These are phyloP conservation scores for Chrysopilus asiliformis DNA, from an alignment of 2,888 invertebrate species.

Conservation along the genomic window DNA sequence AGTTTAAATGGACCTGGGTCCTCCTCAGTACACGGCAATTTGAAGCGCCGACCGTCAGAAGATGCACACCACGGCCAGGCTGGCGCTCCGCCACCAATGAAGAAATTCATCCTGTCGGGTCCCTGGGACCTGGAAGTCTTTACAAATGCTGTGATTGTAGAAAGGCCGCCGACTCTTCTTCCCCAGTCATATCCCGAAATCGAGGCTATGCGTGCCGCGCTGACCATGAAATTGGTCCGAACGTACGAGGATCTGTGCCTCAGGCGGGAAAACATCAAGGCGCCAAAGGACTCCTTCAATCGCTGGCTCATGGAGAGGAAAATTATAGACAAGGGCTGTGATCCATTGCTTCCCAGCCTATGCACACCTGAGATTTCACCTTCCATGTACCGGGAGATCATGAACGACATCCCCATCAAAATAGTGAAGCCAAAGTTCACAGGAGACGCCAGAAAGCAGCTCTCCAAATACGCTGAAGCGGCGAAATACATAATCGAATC, in stretches of 20 bases:
- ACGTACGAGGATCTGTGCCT: conserved; percentile 92
- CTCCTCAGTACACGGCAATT: conserved; percentile 17
- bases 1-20: conserved; percentile 34
- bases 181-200: conserved; percentile 92
- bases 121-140: conserved; percentile 92
- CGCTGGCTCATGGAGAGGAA: conserved; percentile 94
- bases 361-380: conserved; percentile 86
- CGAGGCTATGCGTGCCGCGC: conserved; percentile 71
- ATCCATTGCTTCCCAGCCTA: conserved; percentile 81
- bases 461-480: conserved; percentile 88
- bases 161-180: conserved; percentile 68
- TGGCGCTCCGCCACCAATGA: conserved; percentile 52
- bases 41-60: conserved; percentile 33
- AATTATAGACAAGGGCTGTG: conserved; percentile 76
- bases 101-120: conserved; percentile 76
- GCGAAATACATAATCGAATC: conserved; percentile 95
- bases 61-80: conserved; percentile 32
- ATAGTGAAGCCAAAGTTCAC: conserved; percentile 90
- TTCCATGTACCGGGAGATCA: conserved; percentile 93
- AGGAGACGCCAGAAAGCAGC: conserved; percentile 87
- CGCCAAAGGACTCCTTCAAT: conserved; percentile 92
- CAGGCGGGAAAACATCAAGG: conserved; percentile 83
- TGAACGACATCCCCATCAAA: conserved; percentile 96
- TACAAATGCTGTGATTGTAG: conserved; percentile 71
- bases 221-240: conserved; percentile 71